Conservation (phyloP, 2,113 vertebrate genomes). For the Nansenia antarctica region DNA sequence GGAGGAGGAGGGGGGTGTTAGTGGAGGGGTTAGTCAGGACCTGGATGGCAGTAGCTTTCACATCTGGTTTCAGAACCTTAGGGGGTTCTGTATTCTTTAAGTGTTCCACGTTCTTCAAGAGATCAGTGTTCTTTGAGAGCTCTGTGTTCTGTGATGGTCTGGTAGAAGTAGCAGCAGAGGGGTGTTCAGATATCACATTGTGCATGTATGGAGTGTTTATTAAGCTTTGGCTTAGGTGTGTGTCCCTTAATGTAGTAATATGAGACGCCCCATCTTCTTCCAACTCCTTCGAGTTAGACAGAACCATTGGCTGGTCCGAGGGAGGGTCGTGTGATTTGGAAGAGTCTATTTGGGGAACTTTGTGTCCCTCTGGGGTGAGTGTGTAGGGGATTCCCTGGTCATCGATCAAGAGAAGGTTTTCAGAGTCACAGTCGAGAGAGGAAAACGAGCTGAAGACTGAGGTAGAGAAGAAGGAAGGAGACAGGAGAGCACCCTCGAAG, state of each 20-base stretch:
- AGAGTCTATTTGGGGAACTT: slow-evolving; percentile 68
- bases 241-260: not conserved
- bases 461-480: slow-evolving; percentile 45
- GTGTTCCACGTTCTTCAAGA: slow-evolving; percentile 5
- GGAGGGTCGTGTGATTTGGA: slow-evolving; percentile 29
- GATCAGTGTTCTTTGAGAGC: slow-evolving; percentile 33
- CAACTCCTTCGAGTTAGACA: slow-evolving; percentile 4
- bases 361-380: slow-evolving; percentile 71
- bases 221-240: slow-evolving; percentile 43
- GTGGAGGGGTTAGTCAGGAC: slow-evolving; percentile 64
- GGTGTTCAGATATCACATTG: slow-evolving; percentile 24
- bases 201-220: slow-evolving; percentile 25
- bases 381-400: slow-evolving; percentile 78
- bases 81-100: slow-evolving; percentile 5
- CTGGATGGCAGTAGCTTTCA: slow-evolving; percentile 53
- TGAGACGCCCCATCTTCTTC: slow-evolving; percentile 23
- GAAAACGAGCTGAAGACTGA: slow-evolving; percentile 44
- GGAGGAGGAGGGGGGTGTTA: slow-evolving; percentile 50
- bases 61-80: slow-evolving; percentile 1
- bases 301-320: slow-evolving; percentile 14
- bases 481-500: slow-evolving; percentile 30
- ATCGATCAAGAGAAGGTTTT: slow-evolving; percentile 75
- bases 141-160: slow-evolving; percentile 31
- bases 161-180: slow-evolving; percentile 15
- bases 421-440: slow-evolving; percentile 47